Conservation (phyloP, 2,888 invertebrate species). For the Ceraclea dissimilis region DNA sequence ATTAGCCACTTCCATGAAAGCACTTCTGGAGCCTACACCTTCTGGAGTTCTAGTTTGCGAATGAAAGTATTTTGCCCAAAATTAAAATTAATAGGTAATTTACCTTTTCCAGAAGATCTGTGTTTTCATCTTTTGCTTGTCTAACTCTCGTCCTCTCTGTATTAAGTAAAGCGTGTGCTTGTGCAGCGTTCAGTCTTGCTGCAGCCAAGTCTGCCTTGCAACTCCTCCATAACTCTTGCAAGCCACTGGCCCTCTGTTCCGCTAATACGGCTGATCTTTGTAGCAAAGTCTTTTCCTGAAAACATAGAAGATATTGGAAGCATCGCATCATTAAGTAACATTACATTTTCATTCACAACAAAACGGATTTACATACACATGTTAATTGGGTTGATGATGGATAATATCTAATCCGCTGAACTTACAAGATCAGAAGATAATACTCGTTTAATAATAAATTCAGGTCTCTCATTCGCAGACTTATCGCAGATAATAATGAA, state of each 20-base stretch:
- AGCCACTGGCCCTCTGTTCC: conserved; percentile 30
- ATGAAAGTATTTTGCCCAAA: too few relatives aligned
- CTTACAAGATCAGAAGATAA: too few relatives aligned
- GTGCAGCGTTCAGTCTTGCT: conserved; percentile 34
- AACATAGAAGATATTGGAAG: neutral
- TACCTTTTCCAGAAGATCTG: conserved; percentile 27
- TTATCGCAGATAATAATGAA: too few relatives aligned
- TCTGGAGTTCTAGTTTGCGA: too few relatives aligned
- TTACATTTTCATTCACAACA: neutral
- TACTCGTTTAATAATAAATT: too few relatives aligned
- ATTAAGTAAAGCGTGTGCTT: conserved; percentile 32
- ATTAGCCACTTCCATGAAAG: too few relatives aligned
- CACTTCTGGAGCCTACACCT: too few relatives aligned
- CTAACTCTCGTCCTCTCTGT: conserved; percentile 29
- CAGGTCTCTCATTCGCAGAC: too few relatives aligned
- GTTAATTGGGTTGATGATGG: neutral
- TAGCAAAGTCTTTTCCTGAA: conserved; percentile 27
- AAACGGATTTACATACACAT: neutral
- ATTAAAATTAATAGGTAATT: too few relatives aligned
- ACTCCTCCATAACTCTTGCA: conserved; percentile 24
- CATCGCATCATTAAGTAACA: neutral
- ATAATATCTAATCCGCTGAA: too few relatives aligned
- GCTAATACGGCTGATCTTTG: conserved; percentile 34
- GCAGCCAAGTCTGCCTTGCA: conserved; percentile 28
- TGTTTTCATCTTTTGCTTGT: conserved; percentile 29